These are phyloP conservation scores for Conchocele bisecta DNA, from an alignment of 2,888 invertebrate species.

Conservation along the genomic window DNA sequence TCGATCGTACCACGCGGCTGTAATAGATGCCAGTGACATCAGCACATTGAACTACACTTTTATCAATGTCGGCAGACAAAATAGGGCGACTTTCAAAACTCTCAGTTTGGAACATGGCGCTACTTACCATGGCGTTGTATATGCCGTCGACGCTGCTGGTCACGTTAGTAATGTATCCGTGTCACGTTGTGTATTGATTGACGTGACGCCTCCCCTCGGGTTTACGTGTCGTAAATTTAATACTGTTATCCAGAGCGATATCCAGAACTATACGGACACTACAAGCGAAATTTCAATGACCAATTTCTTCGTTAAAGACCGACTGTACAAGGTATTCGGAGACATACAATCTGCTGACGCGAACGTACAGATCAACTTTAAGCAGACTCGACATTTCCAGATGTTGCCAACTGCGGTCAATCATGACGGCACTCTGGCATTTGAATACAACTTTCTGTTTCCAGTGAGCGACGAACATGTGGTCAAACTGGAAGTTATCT, in stretches of 20 bases:
- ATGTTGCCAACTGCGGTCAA: too few species aligned
- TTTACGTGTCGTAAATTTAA: slow-evolving; percentile 6
- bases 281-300: neutral
- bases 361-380: neutral
- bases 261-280: neutral
- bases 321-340: neutral
- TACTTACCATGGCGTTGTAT: slow-evolving; percentile 22
- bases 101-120: slow-evolving; percentile 15
- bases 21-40: neutral
- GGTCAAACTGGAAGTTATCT: too few species aligned
- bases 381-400: too few species aligned
- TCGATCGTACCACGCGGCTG: slow-evolving; percentile 7
- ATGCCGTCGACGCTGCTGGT: slow-evolving; percentile 32
- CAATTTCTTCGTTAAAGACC: too few species aligned
- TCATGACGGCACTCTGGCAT: too few species aligned
- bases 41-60: neutral
- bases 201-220: slow-evolving; percentile 11
- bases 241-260: too few species aligned
- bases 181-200: slow-evolving; percentile 7
- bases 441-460: too few species aligned
- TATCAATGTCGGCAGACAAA: slow-evolving; percentile 13
- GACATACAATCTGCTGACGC: neutral
- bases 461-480: too few species aligned
- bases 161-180: neutral
- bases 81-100: slow-evolving; percentile 7